Evolutionary conservation across 2,888 invertebrate species (phyloP).

Genomic region (Baccha elongata): DNA sequence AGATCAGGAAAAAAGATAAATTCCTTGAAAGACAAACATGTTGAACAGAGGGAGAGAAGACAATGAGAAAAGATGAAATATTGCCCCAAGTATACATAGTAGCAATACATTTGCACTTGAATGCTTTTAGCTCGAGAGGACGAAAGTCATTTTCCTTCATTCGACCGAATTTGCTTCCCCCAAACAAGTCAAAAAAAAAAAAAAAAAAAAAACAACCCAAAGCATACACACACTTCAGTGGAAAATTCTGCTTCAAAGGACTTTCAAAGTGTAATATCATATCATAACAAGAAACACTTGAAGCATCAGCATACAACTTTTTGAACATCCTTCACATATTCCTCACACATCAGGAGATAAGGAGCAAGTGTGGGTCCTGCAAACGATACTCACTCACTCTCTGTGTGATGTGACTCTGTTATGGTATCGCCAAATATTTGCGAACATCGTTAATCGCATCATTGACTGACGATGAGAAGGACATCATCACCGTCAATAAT

Average conservation of each 20-base stretch:
- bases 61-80: constrained; percentile 20
- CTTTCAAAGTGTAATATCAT: constrained; percentile 68
- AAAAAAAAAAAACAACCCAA: background rate
- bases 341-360: background rate
- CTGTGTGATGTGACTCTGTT: constrained; percentile 32
- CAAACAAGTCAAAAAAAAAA: background rate
- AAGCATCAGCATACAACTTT: constrained; percentile 60
- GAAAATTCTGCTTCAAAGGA: constrained; percentile 63
- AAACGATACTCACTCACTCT: constrained; percentile 16
- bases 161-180: constrained; percentile 1
- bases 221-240: constrained; percentile 45
- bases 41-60: background rate
- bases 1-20: constrained; percentile 46
- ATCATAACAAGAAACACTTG: constrained; percentile 72
- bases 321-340: constrained; percentile 49
- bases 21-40: constrained; percentile 56
- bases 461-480: constrained; percentile 70
- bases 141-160: constrained; percentile 49
- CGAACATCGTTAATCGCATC: constrained; percentile 74
- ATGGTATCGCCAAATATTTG: constrained; percentile 66
- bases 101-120: constrained; percentile 66
- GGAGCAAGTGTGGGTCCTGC: constrained; percentile 8
- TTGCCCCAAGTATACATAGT: constrained; percentile 15
- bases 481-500: constrained; percentile 57
- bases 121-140: constrained; percentile 72